Evolutionary conservation across 2,113 vertebrate genomes (phyloP), one percentile per base, ranked within the genome.

Genomic region (Psettodes erumei): DNA sequence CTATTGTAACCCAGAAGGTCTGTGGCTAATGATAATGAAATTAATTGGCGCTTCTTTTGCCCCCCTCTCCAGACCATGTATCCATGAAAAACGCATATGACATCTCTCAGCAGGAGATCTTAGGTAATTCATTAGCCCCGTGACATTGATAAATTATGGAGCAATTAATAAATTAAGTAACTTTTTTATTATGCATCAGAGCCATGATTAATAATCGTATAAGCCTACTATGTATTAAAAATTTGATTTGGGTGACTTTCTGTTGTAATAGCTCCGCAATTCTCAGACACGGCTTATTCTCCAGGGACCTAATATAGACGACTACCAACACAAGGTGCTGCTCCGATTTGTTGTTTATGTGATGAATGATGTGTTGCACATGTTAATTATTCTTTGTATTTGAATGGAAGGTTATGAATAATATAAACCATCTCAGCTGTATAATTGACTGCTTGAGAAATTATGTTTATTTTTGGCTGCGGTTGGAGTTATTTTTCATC

Each of bases 121-220:
- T 65, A 83, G 85, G 75, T 89, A 90, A 93, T 91, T 93, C 86
- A 88, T 92, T 89, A 89, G 75, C 69, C 48, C 70, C 10, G 27
- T 85, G 89, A 93, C 91, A 86, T 64, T 90, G 92, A 93, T 91
- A 82, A 91, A 93, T 93, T 89, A 91, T 75, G 42, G 68, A 80
- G 81, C 75, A 88, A 92, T 94, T 91, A 79, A 81, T 89, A 85
- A 81, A 89, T 92, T 50, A 87, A 88, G 72, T 79, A 79, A 87
- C 47, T 91, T 91, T 61, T 92, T 87, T 84, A 85, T 77, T 71
- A 71, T 75, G 67, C 73, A 77, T 79, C 60, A 43, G 60, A 82
- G 42, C 55, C 12, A 51, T 71, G 79, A 90, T 91, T 90, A 90
- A 90, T 87, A 88, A 79, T 81, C 76, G n/a, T 47, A 60, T 79